Base-by-base conservation (phyloP, 2,113 vertebrate species). In the Recurvirostra avosetta region DNA sequence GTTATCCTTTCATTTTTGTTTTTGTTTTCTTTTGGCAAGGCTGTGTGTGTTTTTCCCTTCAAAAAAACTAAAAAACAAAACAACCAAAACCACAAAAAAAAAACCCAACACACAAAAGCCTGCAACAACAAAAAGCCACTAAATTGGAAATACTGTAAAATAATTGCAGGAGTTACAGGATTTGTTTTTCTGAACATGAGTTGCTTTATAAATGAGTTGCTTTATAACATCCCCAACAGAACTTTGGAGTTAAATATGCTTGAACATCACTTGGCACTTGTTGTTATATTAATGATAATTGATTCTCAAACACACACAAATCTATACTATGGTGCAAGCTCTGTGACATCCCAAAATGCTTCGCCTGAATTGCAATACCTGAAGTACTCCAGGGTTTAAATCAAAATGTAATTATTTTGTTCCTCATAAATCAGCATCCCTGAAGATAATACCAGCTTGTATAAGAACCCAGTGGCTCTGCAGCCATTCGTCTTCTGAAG, bases 391-490 rank as follows among this genome's bases (percentile, higher is more conserved):
- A 29, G 77, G 61, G 81, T 66, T 95, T 95, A 95, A 96, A 96
- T 95, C 96, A 95, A 95, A 95, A 92, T 85, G 86, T 71, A 91
- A 95, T 97, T 95, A 95, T 94, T 95, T 92, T 59, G 70, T 85
- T 82, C 89, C 83, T 76, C 62, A 70, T 94, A 90, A 94, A 95
- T 97, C 96, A 73, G 62, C 58, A 65, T 85, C 77, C 56, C 62
- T 58, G 96, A 82, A 79, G 96, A 92, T 65, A 87, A 81, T 21
- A 23, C 25, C 27, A n/a, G 58, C 50, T 53, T 58, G 65, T 52
- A 0, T 26, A 30, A 81, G 92, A 87, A 19, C 25, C 52, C 36
- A 6, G 6, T 78, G 90, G 84, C 77, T 92, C 49, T 32, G 71
- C 41, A 86, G 66, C 32, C n/a, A 15, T 80, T 83, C 41, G 7